A percentile compares a stretch with the other conserved stretches of the same genome.
phyloP scores from a whole-genome alignment of 92 coral and sea anemone species.

The Nematostella vectensis region DNA sequence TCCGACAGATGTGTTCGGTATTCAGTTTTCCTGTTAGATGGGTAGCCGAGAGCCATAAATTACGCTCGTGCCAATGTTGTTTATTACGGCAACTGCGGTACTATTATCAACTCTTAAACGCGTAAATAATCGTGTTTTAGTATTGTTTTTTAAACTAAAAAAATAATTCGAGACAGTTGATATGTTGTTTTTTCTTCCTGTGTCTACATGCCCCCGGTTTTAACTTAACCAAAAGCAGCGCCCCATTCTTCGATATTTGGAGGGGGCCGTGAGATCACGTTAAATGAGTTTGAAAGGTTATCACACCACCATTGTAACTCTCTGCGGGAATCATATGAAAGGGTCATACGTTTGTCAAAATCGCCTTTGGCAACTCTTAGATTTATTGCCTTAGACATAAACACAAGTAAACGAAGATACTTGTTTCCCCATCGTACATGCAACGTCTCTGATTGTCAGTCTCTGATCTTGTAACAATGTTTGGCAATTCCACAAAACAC shows the following conservation, averaged over 20 bases:
- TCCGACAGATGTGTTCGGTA: conserved; percentile 9
- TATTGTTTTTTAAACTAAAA: conserved; percentile 2
- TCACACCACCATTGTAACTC: conserved; percentile 22
- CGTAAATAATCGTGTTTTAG: background rate
- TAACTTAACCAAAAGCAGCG: conserved; percentile 7
- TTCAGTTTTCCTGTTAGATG: too few relatives aligned
- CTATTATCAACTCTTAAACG: conserved; percentile 32
- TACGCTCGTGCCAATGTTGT: conserved; percentile 54
- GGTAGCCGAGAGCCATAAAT: too few relatives aligned
- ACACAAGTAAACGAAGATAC: conserved; percentile 34
- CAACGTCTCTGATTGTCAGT: conserved; percentile 26
- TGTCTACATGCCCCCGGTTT: conserved; percentile 23
- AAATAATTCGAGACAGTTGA: too few relatives aligned
- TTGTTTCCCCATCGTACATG: conserved; percentile 29
- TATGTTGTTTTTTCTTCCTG: conserved; percentile 7
- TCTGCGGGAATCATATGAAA: background rate
- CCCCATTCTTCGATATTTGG: conserved; percentile 13
- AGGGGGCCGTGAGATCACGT: conserved; percentile 7
- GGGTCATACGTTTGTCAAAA: conserved; percentile 7
- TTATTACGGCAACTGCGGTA: conserved; percentile 25
- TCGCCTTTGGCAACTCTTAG: conserved; percentile 26
- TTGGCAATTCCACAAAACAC: conserved; percentile 3
- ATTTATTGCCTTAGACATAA: conserved; percentile 38
- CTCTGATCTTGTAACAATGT: background rate
- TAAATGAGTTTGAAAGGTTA: conserved; percentile 5